Base-by-base conservation (phyloP, 2,113 vertebrate genomes). In the Corythoichthys intestinalis region DNA sequence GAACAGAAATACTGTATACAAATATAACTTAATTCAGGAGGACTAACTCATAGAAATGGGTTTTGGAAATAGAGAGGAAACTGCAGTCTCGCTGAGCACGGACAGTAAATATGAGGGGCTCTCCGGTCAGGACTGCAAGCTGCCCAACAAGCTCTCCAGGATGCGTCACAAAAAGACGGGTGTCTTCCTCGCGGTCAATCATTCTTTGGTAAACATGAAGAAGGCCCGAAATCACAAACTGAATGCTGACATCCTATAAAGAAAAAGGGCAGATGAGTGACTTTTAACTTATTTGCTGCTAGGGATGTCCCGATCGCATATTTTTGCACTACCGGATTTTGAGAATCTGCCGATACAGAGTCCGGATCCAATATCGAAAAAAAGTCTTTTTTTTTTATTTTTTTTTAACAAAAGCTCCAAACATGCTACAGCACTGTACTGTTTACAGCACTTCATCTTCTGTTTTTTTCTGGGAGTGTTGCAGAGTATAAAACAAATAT, bases 131-230 rank as follows among this genome's bases (percentile, higher is more conserved):
- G 28, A 98, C 96, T 0, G 96, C 95, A 0, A 99, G 93, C 69
- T 98, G 96, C 3, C 96, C 96, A 0, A 98, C 96, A 2, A 98
- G 88, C 81, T 98, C 97, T 4, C 96, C 96, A 0, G 96, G 96
- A 41, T 94, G 95, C 0, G 94, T 93, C n/a, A 96, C 87, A 74
- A 98, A 99, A 6, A 99, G 91, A 50, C 94, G 95, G 0, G 90
- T 94, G 74, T 98, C 95, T 66, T 98, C 93, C 77, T 94, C 91
- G 0, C 95, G 92, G 90, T 96, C 96, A 0, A 98, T 94, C 92
- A 94, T 93, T 57, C 89, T 90, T 79, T 99, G 96, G 85, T 96
- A 97, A 69, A 98, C 96, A 0, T 98, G 96, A 12, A 99, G 93
- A 81, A 92, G 81, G 50, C 96, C 96, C 2, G 94, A 96, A 72